Evolutionary conservation across 2,113 vertebrate genomes (phyloP).

Genomic region (Platanista minor): DNA sequence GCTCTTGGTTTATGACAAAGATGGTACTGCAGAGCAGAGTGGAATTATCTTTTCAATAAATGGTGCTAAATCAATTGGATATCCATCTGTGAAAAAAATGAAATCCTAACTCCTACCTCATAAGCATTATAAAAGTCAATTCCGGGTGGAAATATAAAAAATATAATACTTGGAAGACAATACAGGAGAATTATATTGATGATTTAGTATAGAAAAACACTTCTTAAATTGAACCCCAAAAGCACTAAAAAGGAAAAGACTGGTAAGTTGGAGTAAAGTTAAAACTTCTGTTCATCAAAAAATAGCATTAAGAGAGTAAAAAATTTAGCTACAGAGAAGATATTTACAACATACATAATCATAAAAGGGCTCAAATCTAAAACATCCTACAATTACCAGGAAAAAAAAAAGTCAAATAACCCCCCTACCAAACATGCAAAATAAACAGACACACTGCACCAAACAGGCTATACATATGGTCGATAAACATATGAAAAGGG

Average conservation of each 20-base stretch:
- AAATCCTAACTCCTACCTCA: not conserved
- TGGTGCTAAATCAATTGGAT: not conserved
- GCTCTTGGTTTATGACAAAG: not conserved
- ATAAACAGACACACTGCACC: not conserved
- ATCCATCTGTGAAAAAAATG: not conserved
- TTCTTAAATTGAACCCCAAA: not conserved
- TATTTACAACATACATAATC: not conserved
- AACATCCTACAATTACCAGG: not conserved
- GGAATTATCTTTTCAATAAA: not conserved
- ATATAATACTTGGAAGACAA: not conserved
- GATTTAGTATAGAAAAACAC: not conserved
- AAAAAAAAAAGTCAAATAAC: not conserved
- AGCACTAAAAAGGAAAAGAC: not conserved
- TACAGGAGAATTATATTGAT: not conserved
- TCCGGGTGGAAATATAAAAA: not conserved
- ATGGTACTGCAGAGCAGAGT: not conserved
- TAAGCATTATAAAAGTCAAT: constrained; percentile 11
- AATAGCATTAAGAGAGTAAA: not conserved
- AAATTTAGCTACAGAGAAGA: not conserved
- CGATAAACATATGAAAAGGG: not conserved
- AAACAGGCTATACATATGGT: not conserved
- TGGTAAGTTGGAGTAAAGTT: not conserved
- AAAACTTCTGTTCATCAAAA: constrained; percentile 6
- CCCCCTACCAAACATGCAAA: not conserved
- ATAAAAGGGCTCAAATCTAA: not conserved